Base-by-base conservation (phyloP, 2,888 invertebrate species). In the Bugula neritina region DNA sequence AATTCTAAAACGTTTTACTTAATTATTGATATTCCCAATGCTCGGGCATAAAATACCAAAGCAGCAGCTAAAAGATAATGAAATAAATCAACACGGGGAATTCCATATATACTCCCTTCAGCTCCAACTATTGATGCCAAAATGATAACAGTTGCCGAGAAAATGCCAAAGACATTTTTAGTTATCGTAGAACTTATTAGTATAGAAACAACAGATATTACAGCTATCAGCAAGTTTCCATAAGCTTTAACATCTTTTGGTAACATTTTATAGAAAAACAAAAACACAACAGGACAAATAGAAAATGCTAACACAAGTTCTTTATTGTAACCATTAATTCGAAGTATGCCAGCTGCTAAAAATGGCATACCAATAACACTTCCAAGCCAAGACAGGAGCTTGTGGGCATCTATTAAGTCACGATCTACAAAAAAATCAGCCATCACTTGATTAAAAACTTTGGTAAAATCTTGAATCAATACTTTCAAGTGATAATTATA, bases 41-140 rank as follows among this genome's bases (percentile, higher is more conserved):
- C 63, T 5, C 17, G 13, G 25, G 27, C 31, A 63, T 63, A 63
- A 27, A 21, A 63, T 63, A 77, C 57, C 74, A 81, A 80, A 1
- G 78, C 80, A 21, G 77, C 34, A 43, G 78, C 76, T 31, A 82
- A 74, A 13, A 73, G 77, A 75, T 80, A 80, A 72, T 82, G 82
- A 57, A 81, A 74, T 29, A 79, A 71, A 73, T 82, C 82, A 0
- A 82, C 77, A 71, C 78, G 74, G 10, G 75, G 78, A 25, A 81
- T 72, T 0, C 77, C 76, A 34, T 75, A 63, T 23, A 77, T 70
- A 21, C 72, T 69, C 10, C 81, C 81, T 25, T 79, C 78, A 25
- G 78, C 75, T 13, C 80, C 79, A 1, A 76, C 54, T 2, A 75
- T 72, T 25, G 77, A 76, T 17, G 78, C 80, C 21, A 73, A 72